Evolutionary conservation across 2,888 invertebrate species (phyloP).

Genomic region (Rhagophthalmus giganteus): DNA sequence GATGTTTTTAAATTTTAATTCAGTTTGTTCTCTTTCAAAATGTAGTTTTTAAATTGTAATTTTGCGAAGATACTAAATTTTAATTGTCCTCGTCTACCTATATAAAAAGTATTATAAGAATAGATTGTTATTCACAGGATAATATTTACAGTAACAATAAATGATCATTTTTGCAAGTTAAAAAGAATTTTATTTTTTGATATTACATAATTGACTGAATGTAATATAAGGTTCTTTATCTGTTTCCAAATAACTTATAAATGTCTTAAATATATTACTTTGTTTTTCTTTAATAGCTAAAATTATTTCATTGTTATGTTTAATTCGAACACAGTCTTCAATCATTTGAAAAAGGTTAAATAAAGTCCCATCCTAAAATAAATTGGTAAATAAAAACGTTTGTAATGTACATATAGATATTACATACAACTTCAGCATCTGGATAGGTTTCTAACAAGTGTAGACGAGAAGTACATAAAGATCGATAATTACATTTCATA

Average conservation of each 20-base stretch:
- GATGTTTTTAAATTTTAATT: not conserved
- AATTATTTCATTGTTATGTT: not conserved
- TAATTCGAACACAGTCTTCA: not conserved
- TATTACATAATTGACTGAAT: too few relatives aligned
- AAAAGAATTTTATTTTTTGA: too few relatives aligned
- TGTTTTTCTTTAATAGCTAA: not conserved
- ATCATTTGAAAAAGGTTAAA: constrained; percentile 2
- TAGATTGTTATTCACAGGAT: not conserved
- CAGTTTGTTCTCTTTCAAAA: not conserved
- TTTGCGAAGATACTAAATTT: not conserved
- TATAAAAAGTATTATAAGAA: not conserved
- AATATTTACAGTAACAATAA: not conserved
- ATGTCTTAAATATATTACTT: not conserved
- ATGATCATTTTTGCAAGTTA: not conserved
- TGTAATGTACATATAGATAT: not conserved
- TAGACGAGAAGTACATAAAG: constrained; percentile 15
- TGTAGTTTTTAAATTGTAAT: not conserved
- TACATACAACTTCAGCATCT: constrained; percentile 6
- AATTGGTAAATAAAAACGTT: not conserved
- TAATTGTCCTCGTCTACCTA: not conserved
- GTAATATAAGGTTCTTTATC: not conserved
- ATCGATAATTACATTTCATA: constrained; percentile 17
- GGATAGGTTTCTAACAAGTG: constrained; percentile 1
- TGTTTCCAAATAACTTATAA: too few relatives aligned
- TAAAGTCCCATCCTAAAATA: constrained; percentile 11